Evolutionary conservation across 2,888 invertebrate species (phyloP).

Genomic region (Thecophora atra): DNA sequence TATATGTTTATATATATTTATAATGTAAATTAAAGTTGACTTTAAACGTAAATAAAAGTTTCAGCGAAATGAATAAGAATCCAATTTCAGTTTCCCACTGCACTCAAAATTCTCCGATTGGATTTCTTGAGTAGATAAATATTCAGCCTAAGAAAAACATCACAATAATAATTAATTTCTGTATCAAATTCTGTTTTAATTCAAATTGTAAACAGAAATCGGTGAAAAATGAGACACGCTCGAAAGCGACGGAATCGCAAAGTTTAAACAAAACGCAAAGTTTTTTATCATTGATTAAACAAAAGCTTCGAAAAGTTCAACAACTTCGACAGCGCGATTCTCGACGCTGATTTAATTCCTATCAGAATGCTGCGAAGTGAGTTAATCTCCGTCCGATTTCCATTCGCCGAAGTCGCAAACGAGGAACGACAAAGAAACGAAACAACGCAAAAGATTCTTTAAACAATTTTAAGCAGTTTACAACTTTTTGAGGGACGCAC

Average conservation of each 20-base stretch:
- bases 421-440: background rate
- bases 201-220: background rate
- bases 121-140: too few species aligned
- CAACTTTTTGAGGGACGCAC: background rate
- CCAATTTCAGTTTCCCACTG: too few species aligned
- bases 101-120: too few species aligned
- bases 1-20: too few species aligned
- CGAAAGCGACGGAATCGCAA: background rate
- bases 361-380: background rate
- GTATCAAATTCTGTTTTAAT: background rate
- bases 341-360: background rate
- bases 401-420: too few species aligned
- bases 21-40: too few species aligned
- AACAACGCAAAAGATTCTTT: background rate
- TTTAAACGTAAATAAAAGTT: too few species aligned
- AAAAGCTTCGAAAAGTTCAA: constrained; percentile 3
- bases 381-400: background rate
- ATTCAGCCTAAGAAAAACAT: too few species aligned
- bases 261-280: background rate
- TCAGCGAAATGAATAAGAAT: too few species aligned
- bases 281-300: constrained; percentile 5
- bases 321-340: background rate
- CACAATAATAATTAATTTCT: background rate
- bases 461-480: background rate
- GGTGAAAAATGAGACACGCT: background rate